Evolutionary conservation across 2,888 invertebrate species (phyloP).

Genomic region (Netelia inedita): DNA sequence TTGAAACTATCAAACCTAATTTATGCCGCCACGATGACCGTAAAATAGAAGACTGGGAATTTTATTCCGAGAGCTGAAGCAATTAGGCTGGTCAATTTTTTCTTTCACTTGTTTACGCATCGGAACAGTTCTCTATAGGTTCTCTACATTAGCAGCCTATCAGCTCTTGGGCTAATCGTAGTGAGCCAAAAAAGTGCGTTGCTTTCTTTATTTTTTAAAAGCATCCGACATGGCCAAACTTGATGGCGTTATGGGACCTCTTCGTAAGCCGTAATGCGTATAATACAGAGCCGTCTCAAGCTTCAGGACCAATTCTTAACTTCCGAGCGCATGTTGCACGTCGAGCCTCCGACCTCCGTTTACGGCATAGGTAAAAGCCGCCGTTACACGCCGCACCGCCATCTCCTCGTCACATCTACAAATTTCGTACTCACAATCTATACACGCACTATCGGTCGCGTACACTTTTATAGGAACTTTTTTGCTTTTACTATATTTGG

Average conservation of each 20-base stretch:
- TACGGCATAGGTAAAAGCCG: too few relatives aligned
- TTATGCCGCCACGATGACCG: slow-evolving; percentile 73
- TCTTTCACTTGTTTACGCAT: slow-evolving; percentile 4
- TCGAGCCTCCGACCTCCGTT: too few relatives aligned
- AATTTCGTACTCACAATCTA: slow-evolving; percentile 51
- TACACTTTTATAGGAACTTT: slow-evolving; percentile 52
- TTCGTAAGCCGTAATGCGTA: too few relatives aligned
- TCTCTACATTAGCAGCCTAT: slow-evolving; percentile 25
- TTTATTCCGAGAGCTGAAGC: slow-evolving; percentile 54
- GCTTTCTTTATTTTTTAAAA: slow-evolving; percentile 10
- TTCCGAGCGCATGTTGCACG: too few relatives aligned
- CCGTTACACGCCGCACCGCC: neutral
- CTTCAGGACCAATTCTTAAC: too few relatives aligned
- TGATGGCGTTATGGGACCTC: neutral
- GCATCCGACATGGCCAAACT: neutral
- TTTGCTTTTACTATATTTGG: slow-evolving; percentile 72
- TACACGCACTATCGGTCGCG: slow-evolving; percentile 58
- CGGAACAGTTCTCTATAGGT: slow-evolving; percentile 11
- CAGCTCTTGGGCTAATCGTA: slow-evolving; percentile 2
- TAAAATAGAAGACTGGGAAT: slow-evolving; percentile 71
- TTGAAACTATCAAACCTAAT: slow-evolving; percentile 73
- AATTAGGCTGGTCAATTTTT: slow-evolving; percentile 37
- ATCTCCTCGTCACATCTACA: slow-evolving; percentile 2
- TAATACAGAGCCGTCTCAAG: too few relatives aligned
- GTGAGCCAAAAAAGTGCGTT: slow-evolving; percentile 29